These are phyloP conservation scores for Hoplodrina ambigua DNA, from an alignment of 2,888 invertebrate genomes.

Conservation along the genomic window DNA sequence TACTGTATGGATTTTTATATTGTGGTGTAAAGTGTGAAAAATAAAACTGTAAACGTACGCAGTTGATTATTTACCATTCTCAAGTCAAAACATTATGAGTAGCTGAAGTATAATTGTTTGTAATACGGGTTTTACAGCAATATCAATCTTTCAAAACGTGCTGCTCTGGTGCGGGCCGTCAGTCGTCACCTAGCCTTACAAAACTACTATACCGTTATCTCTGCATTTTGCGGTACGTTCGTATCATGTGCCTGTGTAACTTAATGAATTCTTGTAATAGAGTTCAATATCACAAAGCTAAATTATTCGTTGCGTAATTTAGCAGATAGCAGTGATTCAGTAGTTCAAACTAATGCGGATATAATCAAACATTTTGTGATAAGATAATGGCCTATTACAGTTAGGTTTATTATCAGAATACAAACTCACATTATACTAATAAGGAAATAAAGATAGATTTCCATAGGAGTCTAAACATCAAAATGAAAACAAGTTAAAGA, in stretches of 20 bases:
- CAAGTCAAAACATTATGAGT: background rate
- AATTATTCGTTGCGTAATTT: slow-evolving; percentile 8
- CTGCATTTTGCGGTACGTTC: background rate
- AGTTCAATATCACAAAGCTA: slow-evolving; percentile 18
- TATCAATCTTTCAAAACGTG: no score
- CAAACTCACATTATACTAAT: background rate
- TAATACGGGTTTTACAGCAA: background rate
- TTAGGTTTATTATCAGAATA: slow-evolving; percentile 10
- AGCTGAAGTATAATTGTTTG: background rate
- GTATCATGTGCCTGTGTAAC: background rate
- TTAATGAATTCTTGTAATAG: slow-evolving; percentile 4
- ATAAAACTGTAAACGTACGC: no score
- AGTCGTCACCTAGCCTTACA: background rate
- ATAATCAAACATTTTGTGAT: slow-evolving; percentile 45
- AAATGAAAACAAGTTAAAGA: no score
- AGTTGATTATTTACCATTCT: background rate
- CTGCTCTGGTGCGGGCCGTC: background rate
- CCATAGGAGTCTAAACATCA: no score
- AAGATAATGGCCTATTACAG: slow-evolving; percentile 39
- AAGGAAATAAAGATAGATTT: background rate
- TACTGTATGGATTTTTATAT: no score
- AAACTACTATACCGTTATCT: background rate
- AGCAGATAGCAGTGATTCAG: slow-evolving; percentile 36
- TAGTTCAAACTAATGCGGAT: slow-evolving; percentile 39
- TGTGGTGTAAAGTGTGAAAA: no score